Evolutionary conservation across 2,797 vertebrate species (phyloP), one percentile per base, ranked within the genome.

Genomic region (Ficedula albicollis): DNA sequence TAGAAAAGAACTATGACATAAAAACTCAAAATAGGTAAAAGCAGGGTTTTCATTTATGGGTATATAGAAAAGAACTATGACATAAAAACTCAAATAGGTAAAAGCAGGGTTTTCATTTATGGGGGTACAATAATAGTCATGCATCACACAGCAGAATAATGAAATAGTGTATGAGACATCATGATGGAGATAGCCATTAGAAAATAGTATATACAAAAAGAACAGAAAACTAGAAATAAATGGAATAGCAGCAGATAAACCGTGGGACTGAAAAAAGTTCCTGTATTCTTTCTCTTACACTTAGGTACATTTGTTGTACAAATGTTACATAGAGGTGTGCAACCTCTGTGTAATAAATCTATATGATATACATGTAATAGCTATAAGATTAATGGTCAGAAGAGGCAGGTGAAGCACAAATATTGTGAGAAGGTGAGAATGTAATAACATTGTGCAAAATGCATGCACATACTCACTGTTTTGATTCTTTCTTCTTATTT

Each of bases 261-360:
- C 0, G 0, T 6, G 6, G 4, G 8, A 3, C 13, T 92, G 17
- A 44, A 74, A 51, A 66, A 48, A 1, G 2, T n/a, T 78, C 10
- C 39, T 73, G 6, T 3, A 23, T 60, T 75, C 15, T 66, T 69
- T 62, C 29, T 38, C 14, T 68, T 66, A 36, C 1, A 0, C 43
- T 77, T 83, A 54, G 18, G 15, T 55, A 32, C 4, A 16, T 60
- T 44, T 27, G 6, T 36, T 55, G 7, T 26, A 64, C 44, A 60
- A 87, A 64, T 46, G 22, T 20, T 79, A 39, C 59, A 15, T 6
- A 70, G 43, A 58, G 8, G 10, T 66, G 7, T 66, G 15, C 21
- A 66, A 77, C 10, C 12, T 63, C 52, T 51, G 9, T 75, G 13
- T 48, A 39, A 69, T 34, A 44, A 70, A 66, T 63, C 16, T 32